Conservation (phyloP, 2,888 invertebrate species). For the Leucozona laternaria region DNA sequence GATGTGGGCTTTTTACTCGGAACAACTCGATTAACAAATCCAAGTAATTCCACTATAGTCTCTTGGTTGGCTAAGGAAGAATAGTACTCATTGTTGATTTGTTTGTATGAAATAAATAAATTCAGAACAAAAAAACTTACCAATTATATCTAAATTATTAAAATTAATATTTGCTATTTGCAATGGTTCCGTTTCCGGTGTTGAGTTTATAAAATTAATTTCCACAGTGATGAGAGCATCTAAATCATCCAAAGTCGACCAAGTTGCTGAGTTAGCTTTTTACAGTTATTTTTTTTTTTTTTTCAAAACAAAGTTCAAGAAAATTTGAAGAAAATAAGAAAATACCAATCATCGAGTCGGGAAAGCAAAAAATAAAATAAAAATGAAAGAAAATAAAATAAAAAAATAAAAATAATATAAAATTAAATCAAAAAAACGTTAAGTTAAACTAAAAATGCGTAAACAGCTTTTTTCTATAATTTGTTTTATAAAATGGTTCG, state of each 20-base stretch:
- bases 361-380: slow-evolving; percentile 27
- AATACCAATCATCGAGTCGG: slow-evolving; percentile 45
- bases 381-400: slow-evolving; percentile 34
- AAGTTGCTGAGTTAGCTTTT: slow-evolving; percentile 78
- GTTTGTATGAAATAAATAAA: not conserved
- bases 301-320: slow-evolving; percentile 47
- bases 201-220: slow-evolving; percentile 87
- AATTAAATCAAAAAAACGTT: slow-evolving; percentile 1
- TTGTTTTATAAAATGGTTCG: too few species aligned
- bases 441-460: not conserved
- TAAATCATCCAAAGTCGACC: slow-evolving; percentile 84
- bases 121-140: slow-evolving; percentile 84
- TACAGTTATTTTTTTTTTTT: slow-evolving; percentile 27
- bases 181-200: slow-evolving; percentile 83
- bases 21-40: slow-evolving; percentile 92
- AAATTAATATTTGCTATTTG: slow-evolving; percentile 95
- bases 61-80: slow-evolving; percentile 92
- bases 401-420: slow-evolving; percentile 28
- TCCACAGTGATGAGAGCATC: slow-evolving; percentile 93
- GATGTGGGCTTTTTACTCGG: slow-evolving; percentile 81
- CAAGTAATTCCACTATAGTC: slow-evolving; percentile 95
- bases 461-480: not conserved
- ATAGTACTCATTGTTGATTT: not conserved
- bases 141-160: slow-evolving; percentile 97
- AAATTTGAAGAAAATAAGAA: slow-evolving; percentile 36